A percentile compares a stretch with the other conserved stretches of the same genome.
These are phyloP conservation scores for Nesoenas mayeri DNA, from an alignment of 2,113 vertebrate species.

Conservation along the genomic window DNA sequence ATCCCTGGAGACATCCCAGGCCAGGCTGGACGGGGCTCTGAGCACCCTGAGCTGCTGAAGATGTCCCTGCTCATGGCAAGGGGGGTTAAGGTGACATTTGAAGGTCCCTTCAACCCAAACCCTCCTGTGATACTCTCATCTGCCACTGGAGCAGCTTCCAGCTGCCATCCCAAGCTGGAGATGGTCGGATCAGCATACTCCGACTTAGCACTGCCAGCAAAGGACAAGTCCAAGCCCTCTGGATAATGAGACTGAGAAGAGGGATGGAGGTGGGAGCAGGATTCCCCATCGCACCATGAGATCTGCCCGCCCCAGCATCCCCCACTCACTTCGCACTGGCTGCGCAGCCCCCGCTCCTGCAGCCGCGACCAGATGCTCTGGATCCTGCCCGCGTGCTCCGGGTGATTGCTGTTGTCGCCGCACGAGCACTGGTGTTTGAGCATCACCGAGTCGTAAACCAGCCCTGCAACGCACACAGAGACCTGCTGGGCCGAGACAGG, in stretches of 20 bases:
- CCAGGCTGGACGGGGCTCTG: no score
- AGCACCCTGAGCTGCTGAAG: no score
- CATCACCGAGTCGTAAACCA: constrained; percentile 92
- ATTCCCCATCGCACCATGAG: not conserved
- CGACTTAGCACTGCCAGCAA: not conserved
- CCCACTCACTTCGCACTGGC: constrained; percentile 84
- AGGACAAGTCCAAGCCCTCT: not conserved
- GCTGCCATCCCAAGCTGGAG: accelerated
- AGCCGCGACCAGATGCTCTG: constrained; percentile 93
- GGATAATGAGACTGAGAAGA: not conserved
- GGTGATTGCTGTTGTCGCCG: constrained; percentile 88
- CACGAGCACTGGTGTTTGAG: constrained; percentile 92
- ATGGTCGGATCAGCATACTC: accelerated
- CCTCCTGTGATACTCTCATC: not conserved
- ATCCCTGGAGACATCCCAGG: no score
- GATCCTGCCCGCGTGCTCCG: constrained; percentile 86
- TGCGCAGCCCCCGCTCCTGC: constrained; percentile 85
- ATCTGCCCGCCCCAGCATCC: not conserved
- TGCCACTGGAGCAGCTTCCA: not conserved
- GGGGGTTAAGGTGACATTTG: no score
- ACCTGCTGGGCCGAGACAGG: not conserved
- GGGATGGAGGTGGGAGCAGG: not conserved
- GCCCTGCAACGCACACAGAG: constrained; percentile 71
- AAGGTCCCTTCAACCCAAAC: no score
- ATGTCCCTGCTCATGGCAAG: no score